Evolutionary conservation across 2,888 invertebrate species (phyloP).

Genomic region (Andrena dorsata): DNA sequence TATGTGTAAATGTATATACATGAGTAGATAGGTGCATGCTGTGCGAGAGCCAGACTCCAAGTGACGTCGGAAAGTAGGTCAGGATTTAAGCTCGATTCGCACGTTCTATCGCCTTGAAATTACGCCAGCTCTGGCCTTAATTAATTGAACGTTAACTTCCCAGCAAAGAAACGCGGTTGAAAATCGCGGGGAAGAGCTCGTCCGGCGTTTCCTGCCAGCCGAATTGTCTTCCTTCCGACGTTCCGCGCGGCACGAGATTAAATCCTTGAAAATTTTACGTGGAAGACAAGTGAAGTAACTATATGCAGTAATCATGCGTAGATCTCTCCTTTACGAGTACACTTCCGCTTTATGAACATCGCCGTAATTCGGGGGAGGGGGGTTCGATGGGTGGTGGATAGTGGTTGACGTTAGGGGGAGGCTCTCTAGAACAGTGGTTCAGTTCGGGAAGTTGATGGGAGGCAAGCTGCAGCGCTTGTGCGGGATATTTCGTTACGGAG

Average conservation of each 20-base stretch:
- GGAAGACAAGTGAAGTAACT: slow-evolving; percentile 62
- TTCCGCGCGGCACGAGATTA: slow-evolving; percentile 34
- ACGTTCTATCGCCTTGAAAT: not conserved
- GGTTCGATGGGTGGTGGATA: slow-evolving; percentile 6
- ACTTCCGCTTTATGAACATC: slow-evolving; percentile 61
- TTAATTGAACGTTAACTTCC: slow-evolving; percentile 25
- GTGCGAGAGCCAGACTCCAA: slow-evolving; percentile 73
- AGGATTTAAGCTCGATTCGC: slow-evolving; percentile 64
- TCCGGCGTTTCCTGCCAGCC: not conserved
- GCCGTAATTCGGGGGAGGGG: slow-evolving; percentile 4
- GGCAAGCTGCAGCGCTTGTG: slow-evolving; percentile 42
- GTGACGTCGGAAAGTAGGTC: slow-evolving; percentile 69
- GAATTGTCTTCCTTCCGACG: not conserved
- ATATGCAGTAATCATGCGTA: slow-evolving; percentile 70
- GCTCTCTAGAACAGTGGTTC: slow-evolving; percentile 20
- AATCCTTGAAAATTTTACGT: slow-evolving; percentile 55
- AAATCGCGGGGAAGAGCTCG: not conserved
- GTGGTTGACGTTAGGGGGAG: slow-evolving; percentile 9
- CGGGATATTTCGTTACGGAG: slow-evolving; percentile 31
- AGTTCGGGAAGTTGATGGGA: not conserved
- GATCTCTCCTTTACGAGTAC: slow-evolving; percentile 59
- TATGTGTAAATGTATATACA: slow-evolving; percentile 33
- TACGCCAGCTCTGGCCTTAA: not conserved
- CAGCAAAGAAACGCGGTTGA: not conserved
- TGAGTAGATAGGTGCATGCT: slow-evolving; percentile 71